Evolutionary conservation across 1,140 invertebrate species (phyloP).

Genomic region (Drosophila pseudoobscura): DNA sequence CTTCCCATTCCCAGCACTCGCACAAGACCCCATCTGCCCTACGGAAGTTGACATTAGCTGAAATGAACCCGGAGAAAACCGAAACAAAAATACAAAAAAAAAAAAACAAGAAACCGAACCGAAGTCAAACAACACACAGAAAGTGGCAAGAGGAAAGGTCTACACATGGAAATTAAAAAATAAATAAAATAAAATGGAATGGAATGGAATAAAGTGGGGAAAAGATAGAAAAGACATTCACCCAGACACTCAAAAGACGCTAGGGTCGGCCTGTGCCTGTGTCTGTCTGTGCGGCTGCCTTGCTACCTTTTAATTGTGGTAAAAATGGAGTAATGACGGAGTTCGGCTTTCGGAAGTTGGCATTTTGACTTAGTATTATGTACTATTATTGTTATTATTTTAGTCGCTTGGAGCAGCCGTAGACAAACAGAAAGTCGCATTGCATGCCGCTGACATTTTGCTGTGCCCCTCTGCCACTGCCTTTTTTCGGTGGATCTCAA

Average conservation of each 20-base stretch:
- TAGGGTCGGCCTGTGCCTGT: too few relatives aligned
- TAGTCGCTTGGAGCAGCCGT: slow-evolving; percentile 47
- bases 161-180: slow-evolving; percentile 57
- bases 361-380: slow-evolving; percentile 71
- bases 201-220: slow-evolving; percentile 53
- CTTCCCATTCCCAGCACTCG: too few relatives aligned
- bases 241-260: slow-evolving; percentile 18
- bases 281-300: too few relatives aligned
- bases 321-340: slow-evolving; percentile 67
- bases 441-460: slow-evolving; percentile 41
- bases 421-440: slow-evolving; percentile 67
- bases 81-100: slow-evolving; percentile 1
- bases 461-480: neutral
- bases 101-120: slow-evolving; percentile 32
- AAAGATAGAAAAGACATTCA: slow-evolving; percentile 60
- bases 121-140: slow-evolving; percentile 21
- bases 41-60: slow-evolving; percentile 41
- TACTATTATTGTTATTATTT: slow-evolving; percentile 75
- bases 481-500: slow-evolving; percentile 7
- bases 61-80: neutral
- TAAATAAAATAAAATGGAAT: slow-evolving; percentile 66
- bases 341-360: slow-evolving; percentile 64
- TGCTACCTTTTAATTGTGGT: slow-evolving; percentile 63
- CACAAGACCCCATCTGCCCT: too few relatives aligned
- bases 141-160: slow-evolving; percentile 32